Percentiles rank a stretch among this genome's conserved stretches.
Evolutionary conservation across 2,888 invertebrate genomes (phyloP).

Genomic region (Heliconius charithonia): DNA sequence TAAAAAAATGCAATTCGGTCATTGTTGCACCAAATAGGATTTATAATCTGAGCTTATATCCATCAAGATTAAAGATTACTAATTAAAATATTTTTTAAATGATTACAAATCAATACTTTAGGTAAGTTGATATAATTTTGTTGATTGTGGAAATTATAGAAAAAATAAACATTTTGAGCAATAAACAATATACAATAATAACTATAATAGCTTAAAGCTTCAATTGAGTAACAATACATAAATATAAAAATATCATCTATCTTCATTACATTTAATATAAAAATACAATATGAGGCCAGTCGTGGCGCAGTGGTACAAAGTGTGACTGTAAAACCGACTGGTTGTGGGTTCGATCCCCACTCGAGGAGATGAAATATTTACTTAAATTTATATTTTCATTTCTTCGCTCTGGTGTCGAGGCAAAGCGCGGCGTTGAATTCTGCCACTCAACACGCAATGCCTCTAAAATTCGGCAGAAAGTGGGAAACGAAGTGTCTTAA

Average conservation of each 20-base stretch:
- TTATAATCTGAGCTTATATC: not conserved
- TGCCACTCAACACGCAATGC: no score
- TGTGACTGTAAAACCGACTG: no score
- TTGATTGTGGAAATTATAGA: not conserved
- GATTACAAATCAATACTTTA: not conserved
- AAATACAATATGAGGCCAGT: no score
- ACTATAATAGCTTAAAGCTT: slow-evolving; percentile 12
- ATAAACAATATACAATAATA: not conserved
- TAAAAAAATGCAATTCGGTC: not conserved
- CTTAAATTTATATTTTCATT: no score
- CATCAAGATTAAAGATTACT: not conserved
- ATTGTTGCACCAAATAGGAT: not conserved
- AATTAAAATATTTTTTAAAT: not conserved
- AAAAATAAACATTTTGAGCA: not conserved
- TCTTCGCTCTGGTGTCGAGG: no score
- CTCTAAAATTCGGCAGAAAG: no score
- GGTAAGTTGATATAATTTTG: not conserved
- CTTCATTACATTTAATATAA: not conserved
- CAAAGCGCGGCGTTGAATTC: no score
- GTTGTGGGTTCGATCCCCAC: no score
- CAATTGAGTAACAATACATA: not conserved
- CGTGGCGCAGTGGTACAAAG: no score
- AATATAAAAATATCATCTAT: not conserved
- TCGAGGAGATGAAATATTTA: no score
- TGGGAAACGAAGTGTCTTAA: no score